Conservation (phyloP, 2,113 vertebrate species). For the Petaurus breviceps region DNA sequence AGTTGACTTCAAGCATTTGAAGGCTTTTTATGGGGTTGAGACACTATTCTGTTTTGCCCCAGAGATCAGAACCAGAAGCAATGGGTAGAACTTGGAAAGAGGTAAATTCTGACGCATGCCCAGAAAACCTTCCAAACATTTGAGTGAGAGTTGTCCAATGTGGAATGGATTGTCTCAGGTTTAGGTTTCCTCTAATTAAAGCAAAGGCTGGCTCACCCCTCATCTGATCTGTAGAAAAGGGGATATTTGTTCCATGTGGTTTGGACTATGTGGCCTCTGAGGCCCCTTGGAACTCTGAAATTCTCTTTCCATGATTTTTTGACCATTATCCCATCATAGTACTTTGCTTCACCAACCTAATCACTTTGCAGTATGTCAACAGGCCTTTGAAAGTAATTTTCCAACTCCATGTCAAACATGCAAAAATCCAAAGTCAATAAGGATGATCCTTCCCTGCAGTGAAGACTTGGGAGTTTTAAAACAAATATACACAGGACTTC, state of each 20-base stretch:
- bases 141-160: not conserved
- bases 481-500: constrained; percentile 30
- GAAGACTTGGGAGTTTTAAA: not conserved
- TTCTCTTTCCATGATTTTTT: not conserved
- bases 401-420: not conserved
- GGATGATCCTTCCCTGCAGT: not conserved
- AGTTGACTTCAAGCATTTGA: not conserved
- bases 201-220: not conserved
- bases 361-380: not conserved
- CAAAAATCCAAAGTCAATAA: constrained; percentile 27
- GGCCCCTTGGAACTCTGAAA: not conserved
- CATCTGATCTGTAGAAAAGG: not conserved
- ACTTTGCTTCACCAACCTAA: constrained; percentile 40
- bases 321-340: not conserved
- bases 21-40: not conserved
- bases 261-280: not conserved
- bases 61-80: not conserved
- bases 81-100: not conserved
- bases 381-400: constrained; percentile 24
- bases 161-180: not conserved
- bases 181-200: not conserved
- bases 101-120: not conserved
- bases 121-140: not conserved
- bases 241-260: not conserved
- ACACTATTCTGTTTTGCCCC: not conserved